These are phyloP conservation scores for Ormia ochracea DNA, from an alignment of 2,888 invertebrate genomes.

Conservation along the genomic window DNA sequence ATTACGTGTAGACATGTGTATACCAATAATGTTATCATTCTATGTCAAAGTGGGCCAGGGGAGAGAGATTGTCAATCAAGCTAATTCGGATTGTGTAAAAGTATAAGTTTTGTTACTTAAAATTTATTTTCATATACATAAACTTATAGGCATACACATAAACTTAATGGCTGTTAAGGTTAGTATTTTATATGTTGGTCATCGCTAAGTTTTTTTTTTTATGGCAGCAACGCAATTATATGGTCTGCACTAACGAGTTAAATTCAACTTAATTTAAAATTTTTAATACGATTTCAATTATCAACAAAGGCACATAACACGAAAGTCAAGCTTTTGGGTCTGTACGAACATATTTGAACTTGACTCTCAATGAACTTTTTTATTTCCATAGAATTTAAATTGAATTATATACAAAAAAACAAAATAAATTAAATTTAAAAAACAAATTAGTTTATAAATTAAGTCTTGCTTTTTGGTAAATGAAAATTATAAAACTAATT, in stretches of 20 bases:
- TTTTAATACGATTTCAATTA: slow-evolving; percentile 2
- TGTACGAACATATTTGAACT: slow-evolving; percentile 50
- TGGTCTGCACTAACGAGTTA: neutral
- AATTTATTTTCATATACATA: neutral
- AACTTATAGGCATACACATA: neutral
- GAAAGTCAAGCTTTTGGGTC: neutral
- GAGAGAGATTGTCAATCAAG: neutral
- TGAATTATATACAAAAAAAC: slow-evolving; percentile 13
- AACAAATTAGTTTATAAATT: neutral
- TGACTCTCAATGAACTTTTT: slow-evolving; percentile 61
- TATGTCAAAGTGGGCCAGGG: neutral
- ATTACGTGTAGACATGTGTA: slow-evolving; percentile 48
- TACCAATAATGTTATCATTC: slow-evolving; percentile 18
- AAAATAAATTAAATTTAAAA: slow-evolving; percentile 5
- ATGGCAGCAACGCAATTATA: neutral
- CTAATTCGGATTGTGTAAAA: neutral
- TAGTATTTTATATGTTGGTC: slow-evolving; percentile 36
- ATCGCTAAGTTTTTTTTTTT: slow-evolving; percentile 21
- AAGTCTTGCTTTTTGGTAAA: slow-evolving; percentile 3
- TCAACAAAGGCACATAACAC: neutral
- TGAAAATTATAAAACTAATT: too few species aligned
- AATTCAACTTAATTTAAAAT: neutral
- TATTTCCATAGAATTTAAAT: slow-evolving; percentile 60
- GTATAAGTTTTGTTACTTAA: neutral
- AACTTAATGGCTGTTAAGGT: slow-evolving; percentile 42